Evolutionary conservation across 2,888 invertebrate genomes (phyloP).

Genomic region (Xanthia togata): DNA sequence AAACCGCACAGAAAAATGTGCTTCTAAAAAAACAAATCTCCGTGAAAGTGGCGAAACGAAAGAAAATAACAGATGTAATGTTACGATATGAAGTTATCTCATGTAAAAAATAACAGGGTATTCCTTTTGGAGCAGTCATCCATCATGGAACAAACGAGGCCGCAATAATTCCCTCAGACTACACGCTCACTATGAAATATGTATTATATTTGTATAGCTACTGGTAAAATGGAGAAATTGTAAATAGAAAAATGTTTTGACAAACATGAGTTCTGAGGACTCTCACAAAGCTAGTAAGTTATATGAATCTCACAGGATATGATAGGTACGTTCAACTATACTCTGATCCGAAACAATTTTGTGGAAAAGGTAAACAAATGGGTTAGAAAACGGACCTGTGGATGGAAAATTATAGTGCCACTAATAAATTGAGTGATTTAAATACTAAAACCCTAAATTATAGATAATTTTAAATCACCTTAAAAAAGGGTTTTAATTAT

Average conservation of each 20-base stretch:
- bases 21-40: conserved; percentile 48
- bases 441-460: not conserved
- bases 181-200: conserved; percentile 64
- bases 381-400: not conserved
- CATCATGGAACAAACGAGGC: conserved; percentile 73
- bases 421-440: not conserved
- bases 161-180: conserved; percentile 68
- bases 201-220: conserved; percentile 65
- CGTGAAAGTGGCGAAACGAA: conserved; percentile 31
- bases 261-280: conserved; percentile 11
- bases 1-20: conserved; percentile 6
- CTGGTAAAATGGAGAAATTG: conserved; percentile 43
- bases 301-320: not conserved
- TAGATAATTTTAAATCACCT: not conserved
- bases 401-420: not conserved
- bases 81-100: conserved; percentile 65
- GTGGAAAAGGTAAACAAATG: not conserved
- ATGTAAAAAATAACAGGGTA: conserved; percentile 60
- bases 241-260: conserved; percentile 58
- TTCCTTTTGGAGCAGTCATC: conserved; percentile 66
- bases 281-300: not conserved
- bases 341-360: not conserved
- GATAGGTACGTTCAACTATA: not conserved
- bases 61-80: conserved; percentile 63
- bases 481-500: not conserved